These are phyloP conservation scores for Tryphoninae sp. DNA, from an alignment of 2,888 invertebrate genomes.

Conservation along the genomic window DNA sequence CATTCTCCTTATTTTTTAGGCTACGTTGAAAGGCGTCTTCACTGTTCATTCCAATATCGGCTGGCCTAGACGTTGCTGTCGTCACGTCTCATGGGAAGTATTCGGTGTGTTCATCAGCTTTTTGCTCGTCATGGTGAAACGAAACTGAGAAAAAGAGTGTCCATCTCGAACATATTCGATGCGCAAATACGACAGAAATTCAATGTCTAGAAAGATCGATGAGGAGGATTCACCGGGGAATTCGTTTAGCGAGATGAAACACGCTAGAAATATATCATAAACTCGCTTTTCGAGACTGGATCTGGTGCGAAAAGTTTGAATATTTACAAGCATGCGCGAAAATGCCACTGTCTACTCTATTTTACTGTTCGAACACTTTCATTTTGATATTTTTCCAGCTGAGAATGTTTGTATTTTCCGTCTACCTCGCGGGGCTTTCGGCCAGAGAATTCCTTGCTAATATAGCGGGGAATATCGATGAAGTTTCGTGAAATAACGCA, in stretches of 20 bases:
- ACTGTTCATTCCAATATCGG: neutral
- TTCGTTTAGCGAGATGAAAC: neutral
- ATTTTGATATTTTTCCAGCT: slow-evolving; percentile 45
- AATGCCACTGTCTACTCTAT: slow-evolving; percentile 25
- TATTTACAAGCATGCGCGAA: slow-evolving; percentile 71
- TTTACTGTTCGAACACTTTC: slow-evolving; percentile 45
- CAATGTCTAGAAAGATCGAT: neutral
- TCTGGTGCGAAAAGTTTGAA: slow-evolving; percentile 71
- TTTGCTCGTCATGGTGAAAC: neutral
- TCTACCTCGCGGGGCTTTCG: slow-evolving; percentile 11
- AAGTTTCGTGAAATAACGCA: slow-evolving; percentile 66
- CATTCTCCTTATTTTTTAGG: neutral
- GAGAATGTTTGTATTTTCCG: slow-evolving; percentile 19
- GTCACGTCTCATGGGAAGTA: neutral
- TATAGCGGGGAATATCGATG: slow-evolving; percentile 76
- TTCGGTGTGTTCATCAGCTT: neutral
- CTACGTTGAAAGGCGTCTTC: neutral
- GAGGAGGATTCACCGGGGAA: neutral
- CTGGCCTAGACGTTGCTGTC: neutral
- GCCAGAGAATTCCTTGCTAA: slow-evolving; percentile 54
- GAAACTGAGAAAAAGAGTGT: neutral
- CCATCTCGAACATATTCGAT: neutral
- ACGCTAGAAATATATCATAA: neutral
- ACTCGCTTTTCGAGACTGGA: slow-evolving; percentile 14
- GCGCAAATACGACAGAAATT: neutral